phyloP scores from a whole-genome alignment of 2,113 vertebrate species.

The Menidia beryllina region DNA sequence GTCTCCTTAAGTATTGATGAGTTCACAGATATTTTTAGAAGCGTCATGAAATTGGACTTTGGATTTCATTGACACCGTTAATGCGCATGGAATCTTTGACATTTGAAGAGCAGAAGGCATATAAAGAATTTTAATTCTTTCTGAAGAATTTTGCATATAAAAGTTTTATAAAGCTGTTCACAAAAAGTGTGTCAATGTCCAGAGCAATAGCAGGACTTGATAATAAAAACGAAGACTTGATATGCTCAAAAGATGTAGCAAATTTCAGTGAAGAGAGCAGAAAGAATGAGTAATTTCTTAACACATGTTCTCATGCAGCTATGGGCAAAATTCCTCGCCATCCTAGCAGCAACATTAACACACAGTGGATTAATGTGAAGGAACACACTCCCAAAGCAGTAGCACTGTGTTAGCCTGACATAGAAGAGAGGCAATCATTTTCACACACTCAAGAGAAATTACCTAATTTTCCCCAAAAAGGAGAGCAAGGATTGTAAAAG shows the following conservation, averaged over 20 bases:
- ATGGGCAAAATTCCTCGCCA: background rate
- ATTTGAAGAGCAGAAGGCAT: background rate
- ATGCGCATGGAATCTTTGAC: conserved; percentile 10
- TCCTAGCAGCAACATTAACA: background rate
- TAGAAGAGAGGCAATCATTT: background rate
- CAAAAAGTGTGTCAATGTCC: too few relatives aligned
- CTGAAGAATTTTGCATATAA: background rate
- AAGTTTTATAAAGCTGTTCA: background rate
- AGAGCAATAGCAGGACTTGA: too few relatives aligned
- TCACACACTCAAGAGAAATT: background rate
- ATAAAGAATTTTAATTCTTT: background rate
- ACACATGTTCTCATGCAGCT: conserved; percentile 12
- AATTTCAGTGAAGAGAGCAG: background rate
- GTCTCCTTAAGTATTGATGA: conserved; percentile 38
- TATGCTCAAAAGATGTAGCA: too few relatives aligned
- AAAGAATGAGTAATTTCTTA: background rate
- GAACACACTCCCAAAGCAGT: background rate
- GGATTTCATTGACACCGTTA: conserved; percentile 18
- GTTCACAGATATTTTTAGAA: conserved; percentile 46
- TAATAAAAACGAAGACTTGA: too few relatives aligned
- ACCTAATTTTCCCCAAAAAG: background rate
- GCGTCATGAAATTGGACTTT: conserved; percentile 10
- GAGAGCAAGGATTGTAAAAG: conserved; percentile 27
- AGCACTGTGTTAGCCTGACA: background rate
- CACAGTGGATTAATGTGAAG: background rate